phyloP scores from a whole-genome alignment of 2,888 invertebrate species.

The Girardia tigrina region DNA sequence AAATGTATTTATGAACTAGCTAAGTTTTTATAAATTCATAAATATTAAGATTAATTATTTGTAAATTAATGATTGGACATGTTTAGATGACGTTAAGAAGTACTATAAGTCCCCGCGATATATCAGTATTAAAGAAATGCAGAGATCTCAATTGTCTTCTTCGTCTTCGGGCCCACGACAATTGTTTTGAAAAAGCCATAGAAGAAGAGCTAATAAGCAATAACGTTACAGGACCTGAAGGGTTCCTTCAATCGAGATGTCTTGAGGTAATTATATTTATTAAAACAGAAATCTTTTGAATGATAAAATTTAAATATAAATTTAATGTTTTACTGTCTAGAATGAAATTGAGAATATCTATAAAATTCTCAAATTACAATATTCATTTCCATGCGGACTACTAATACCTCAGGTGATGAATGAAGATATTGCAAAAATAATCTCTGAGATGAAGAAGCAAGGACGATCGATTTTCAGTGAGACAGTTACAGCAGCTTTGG shows the following conservation, averaged over 20 bases:
- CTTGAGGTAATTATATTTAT: too few species aligned
- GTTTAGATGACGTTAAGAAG: not conserved
- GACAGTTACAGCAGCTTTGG: not conserved
- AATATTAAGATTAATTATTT: too few species aligned
- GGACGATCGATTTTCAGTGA: not conserved
- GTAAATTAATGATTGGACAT: too few species aligned
- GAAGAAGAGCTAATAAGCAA: not conserved
- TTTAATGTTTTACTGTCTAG: too few species aligned
- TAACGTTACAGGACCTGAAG: not conserved
- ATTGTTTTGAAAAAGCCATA: not conserved
- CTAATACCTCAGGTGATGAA: not conserved
- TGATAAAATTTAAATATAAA: too few species aligned
- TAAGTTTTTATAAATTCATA: too few species aligned
- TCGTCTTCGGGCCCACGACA: not conserved
- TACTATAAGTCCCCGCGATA: not conserved
- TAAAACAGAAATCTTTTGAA: too few species aligned
- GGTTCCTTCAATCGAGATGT: not conserved
- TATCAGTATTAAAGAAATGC: not conserved
- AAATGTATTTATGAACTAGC: too few species aligned
- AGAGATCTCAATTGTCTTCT: not conserved
- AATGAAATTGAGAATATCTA: not conserved
- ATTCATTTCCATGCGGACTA: not conserved
- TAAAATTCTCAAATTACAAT: not conserved
- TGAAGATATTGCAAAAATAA: not conserved
- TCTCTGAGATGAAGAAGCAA: not conserved